Conservation (phyloP, 2,113 vertebrate genomes). For the Notiomystis cincta region DNA sequence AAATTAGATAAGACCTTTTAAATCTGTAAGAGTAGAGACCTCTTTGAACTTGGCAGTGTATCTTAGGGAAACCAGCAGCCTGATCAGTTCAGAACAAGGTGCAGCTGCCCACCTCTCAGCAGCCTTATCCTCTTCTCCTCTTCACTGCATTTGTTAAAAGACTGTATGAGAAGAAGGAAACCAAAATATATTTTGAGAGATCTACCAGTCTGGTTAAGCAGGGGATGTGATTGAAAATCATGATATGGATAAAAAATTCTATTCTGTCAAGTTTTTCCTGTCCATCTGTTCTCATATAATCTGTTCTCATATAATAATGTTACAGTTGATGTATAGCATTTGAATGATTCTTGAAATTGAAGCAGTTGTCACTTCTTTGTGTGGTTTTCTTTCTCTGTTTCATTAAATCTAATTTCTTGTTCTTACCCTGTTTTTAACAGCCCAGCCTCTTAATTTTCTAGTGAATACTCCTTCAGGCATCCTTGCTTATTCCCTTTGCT, state of each 20-base stretch:
- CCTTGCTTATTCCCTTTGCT: not conserved
- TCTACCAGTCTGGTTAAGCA: not conserved
- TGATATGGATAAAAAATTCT: not conserved
- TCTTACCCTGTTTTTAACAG: not conserved
- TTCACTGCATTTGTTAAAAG: not conserved
- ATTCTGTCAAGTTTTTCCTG: not conserved
- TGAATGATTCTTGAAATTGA: not conserved
- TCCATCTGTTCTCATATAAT: not conserved
- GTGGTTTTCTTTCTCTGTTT: not conserved
- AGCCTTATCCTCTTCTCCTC: not conserved
- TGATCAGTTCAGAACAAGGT: not conserved
- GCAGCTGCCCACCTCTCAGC: not conserved
- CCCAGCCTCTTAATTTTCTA: not conserved
- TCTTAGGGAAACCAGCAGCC: not conserved
- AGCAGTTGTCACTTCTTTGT: not conserved
- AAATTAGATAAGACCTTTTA: not conserved
- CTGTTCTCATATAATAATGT: not conserved
- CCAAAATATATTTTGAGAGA: not conserved
- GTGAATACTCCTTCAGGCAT: not conserved
- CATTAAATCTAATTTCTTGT: not conserved
- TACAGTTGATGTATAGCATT: not conserved
- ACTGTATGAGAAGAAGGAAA: not conserved
- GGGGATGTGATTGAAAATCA: not conserved
- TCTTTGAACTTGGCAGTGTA: not conserved
- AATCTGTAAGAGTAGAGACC: not conserved